phyloP scores from a whole-genome alignment of 2,888 invertebrate genomes.

The Spilosoma lubricipeda region DNA sequence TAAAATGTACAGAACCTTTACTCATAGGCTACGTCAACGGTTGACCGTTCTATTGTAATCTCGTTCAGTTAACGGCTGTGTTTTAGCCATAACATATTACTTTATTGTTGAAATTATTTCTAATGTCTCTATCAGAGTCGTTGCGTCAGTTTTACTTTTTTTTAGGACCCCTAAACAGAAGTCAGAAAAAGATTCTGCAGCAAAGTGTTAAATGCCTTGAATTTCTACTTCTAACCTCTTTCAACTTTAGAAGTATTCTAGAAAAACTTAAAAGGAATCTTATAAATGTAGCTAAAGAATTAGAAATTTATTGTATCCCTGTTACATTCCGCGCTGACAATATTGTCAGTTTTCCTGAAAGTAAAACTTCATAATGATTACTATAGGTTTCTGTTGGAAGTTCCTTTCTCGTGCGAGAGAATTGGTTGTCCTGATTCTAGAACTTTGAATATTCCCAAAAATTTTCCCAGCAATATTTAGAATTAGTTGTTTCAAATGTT shows the following conservation, averaged over 20 bases:
- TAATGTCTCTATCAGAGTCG: slow-evolving; percentile 24
- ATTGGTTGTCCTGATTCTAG: too few relatives aligned
- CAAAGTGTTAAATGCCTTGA: background rate
- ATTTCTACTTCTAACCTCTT: background rate
- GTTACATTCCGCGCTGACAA: background rate
- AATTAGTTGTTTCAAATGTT: too few relatives aligned
- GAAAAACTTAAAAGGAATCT: background rate
- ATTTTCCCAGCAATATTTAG: too few relatives aligned
- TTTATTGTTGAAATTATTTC: slow-evolving; percentile 31
- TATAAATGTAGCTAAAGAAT: background rate
- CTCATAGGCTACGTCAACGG: background rate
- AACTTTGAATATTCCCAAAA: too few relatives aligned
- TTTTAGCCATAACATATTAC: slow-evolving; percentile 41
- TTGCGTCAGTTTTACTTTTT: slow-evolving; percentile 12
- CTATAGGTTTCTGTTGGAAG: background rate
- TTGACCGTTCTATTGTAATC: slow-evolving; percentile 34
- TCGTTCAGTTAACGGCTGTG: slow-evolving; percentile 24
- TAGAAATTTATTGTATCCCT: background rate
- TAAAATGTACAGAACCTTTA: slow-evolving; percentile 1
- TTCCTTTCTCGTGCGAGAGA: too few relatives aligned
- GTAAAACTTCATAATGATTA: background rate
- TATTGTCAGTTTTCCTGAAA: background rate
- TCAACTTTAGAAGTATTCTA: background rate
- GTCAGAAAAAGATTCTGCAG: background rate
- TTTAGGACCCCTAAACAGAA: slow-evolving; percentile 16